Evolutionary conservation across 2,113 vertebrate species (phyloP).

Genomic region (Notothenia coriiceps): DNA sequence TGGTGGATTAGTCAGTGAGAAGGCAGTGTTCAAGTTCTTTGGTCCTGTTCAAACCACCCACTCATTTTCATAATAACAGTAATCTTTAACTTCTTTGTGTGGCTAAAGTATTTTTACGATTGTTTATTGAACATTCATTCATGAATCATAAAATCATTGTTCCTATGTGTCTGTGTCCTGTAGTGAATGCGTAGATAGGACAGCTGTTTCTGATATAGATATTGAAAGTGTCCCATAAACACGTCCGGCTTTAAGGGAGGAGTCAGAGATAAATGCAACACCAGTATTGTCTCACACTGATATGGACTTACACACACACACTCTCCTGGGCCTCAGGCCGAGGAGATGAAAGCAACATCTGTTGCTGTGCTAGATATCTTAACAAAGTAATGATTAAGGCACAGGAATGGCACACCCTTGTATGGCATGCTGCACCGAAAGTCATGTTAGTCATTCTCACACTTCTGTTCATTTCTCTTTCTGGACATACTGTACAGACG

Average conservation of each 20-base stretch:
- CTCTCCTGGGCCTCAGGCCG: not conserved
- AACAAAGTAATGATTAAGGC: constrained; percentile 51
- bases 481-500: constrained; percentile 1
- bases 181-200: constrained; percentile 25
- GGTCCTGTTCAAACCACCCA: constrained; percentile 40
- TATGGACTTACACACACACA: constrained; percentile 9
- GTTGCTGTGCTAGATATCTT: constrained; percentile 31
- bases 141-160: constrained; percentile 30
- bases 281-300: constrained; percentile 25
- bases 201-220: not conserved
- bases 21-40: constrained; percentile 21
- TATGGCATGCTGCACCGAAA: constrained; percentile 9
- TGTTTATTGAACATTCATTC: constrained; percentile 24
- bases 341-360: constrained; percentile 53
- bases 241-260: constrained; percentile 12
- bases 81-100: constrained; percentile 31
- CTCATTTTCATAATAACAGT: constrained; percentile 52
- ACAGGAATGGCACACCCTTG: constrained; percentile 16
- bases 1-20: not conserved
- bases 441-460: constrained; percentile 18
- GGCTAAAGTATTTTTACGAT: constrained; percentile 2
- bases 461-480: constrained; percentile 11
- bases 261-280: not conserved
- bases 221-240: constrained; percentile 44
- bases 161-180: not conserved